These are phyloP conservation scores for Nematostella vectensis DNA, from an alignment of 92 coral and sea anemone species.

Conservation along the genomic window DNA sequence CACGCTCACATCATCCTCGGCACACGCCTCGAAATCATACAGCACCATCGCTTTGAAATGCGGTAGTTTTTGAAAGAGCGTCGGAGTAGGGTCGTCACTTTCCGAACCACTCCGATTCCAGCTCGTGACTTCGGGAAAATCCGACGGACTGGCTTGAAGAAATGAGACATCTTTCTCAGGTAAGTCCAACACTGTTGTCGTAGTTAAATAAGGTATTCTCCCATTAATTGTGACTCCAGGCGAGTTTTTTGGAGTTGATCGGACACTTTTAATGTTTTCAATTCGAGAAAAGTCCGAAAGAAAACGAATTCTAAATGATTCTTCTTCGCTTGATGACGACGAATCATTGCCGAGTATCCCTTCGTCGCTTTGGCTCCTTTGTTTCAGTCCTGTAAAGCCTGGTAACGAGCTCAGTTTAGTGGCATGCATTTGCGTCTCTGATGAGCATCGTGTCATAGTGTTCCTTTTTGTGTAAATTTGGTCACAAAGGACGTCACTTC, in stretches of 20 bases:
- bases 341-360: slow-evolving; percentile 14
- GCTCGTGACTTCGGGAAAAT: slow-evolving; percentile 16
- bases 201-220: too few relatives aligned
- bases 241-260: too few relatives aligned
- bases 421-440: slow-evolving; percentile 1
- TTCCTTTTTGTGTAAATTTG: slow-evolving; percentile 8
- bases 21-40: slow-evolving; percentile 54
- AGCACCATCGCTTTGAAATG: slow-evolving; percentile 49
- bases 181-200: too few relatives aligned
- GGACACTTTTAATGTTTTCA: too few relatives aligned
- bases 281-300: too few relatives aligned
- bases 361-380: slow-evolving; percentile 38
- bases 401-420: slow-evolving; percentile 18
- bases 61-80: slow-evolving; percentile 52
- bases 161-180: too few relatives aligned
- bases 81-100: slow-evolving; percentile 20
- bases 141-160: too few relatives aligned
- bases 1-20: slow-evolving; percentile 69
- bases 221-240: too few relatives aligned
- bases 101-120: slow-evolving; percentile 62
- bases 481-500: slow-evolving; percentile 6
- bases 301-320: too few relatives aligned
- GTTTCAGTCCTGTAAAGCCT: slow-evolving; percentile 8
- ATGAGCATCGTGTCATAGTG: background rate
- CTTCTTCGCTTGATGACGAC: slow-evolving; percentile 39